A percentile compares a stretch with the other conserved stretches of the same genome.
phyloP scores from a whole-genome alignment of 2,888 invertebrate genomes.

The Frankliniella fusca region DNA sequence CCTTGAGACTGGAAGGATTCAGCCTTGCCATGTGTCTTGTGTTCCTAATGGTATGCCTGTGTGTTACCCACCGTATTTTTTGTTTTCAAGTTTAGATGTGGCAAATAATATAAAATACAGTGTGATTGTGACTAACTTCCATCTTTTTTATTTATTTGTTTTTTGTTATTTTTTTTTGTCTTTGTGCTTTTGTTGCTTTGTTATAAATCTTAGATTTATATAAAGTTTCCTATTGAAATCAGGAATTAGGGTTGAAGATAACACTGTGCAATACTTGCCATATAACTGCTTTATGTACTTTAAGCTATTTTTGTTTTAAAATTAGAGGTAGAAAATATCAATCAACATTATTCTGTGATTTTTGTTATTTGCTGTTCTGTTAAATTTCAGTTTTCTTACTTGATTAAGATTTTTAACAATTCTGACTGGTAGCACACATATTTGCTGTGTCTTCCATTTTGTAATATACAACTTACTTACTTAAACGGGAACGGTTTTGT shows the following conservation, averaged over 20 bases:
- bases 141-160: not conserved
- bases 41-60: too few species aligned
- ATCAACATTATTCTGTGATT: not conserved
- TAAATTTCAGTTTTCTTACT: not conserved
- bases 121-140: too few species aligned
- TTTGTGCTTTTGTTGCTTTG: not conserved
- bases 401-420: not conserved
- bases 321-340: not conserved
- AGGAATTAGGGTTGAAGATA: not conserved
- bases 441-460: not conserved
- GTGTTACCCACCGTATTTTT: too few species aligned
- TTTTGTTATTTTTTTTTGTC: not conserved
- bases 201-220: not conserved
- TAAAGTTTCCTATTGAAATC: not conserved
- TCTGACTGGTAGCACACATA: not conserved
- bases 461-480: not conserved
- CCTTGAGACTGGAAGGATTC: too few species aligned
- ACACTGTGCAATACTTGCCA: too few species aligned
- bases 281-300: too few species aligned
- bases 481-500: slow-evolving; percentile 42
- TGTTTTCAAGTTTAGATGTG: too few species aligned
- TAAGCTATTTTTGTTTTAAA: not conserved
- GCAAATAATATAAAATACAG: too few species aligned
- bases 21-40: too few species aligned
- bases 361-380: not conserved